Conservation (phyloP, 2,113 vertebrate genomes). For the Centropristis striata region DNA sequence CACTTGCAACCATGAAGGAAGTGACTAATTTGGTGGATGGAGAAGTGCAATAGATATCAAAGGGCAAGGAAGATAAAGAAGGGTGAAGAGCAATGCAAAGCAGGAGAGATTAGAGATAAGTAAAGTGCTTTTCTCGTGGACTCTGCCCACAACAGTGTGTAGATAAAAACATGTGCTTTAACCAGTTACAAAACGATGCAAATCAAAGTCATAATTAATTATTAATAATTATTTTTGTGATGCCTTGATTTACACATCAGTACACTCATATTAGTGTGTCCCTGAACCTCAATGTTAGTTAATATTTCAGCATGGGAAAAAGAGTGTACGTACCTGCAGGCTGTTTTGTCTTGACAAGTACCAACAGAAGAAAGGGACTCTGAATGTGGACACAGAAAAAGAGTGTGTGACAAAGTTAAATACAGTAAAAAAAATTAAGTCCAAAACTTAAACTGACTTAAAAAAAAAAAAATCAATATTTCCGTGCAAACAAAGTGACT, state of each 20-base stretch:
- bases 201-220: background rate
- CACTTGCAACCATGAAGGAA: background rate
- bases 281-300: constrained; percentile 12
- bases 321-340: constrained; percentile 53
- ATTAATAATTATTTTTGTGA: background rate
- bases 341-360: constrained; percentile 52
- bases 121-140: constrained; percentile 65
- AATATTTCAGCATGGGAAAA: constrained; percentile 41
- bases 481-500: background rate
- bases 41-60: constrained; percentile 46
- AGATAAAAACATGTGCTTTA: constrained; percentile 34
- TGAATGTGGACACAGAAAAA: constrained; percentile 8
- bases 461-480: background rate
- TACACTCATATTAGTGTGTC: background rate
- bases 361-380: constrained; percentile 33
- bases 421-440: background rate
- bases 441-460: background rate
- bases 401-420: constrained; percentile 2
- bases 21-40: background rate
- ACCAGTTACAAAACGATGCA: background rate
- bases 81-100: constrained; percentile 31
- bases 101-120: constrained; percentile 54
- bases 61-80: constrained; percentile 68
- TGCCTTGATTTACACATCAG: background rate
- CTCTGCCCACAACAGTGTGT: constrained; percentile 51